A percentile compares a stretch with the other conserved stretches of the same genome.
Evolutionary conservation across 2,797 vertebrate genomes (phyloP).

Genomic region (Paramormyrops hopkinsi): DNA sequence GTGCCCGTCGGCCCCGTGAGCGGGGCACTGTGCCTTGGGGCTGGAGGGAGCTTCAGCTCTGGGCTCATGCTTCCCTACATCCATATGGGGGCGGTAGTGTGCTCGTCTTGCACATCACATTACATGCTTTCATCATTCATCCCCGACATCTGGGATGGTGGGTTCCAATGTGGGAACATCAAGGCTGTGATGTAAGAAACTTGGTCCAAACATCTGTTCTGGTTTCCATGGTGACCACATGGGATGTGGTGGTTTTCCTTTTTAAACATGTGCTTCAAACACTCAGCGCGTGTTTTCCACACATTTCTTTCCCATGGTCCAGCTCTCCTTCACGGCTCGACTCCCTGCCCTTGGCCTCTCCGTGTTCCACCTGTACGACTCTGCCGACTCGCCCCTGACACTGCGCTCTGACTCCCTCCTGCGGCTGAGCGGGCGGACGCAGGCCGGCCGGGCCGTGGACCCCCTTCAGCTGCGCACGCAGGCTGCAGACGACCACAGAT

Average conservation of each 20-base stretch:
- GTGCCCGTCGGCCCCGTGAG: background rate
- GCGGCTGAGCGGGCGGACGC: constrained; percentile 62
- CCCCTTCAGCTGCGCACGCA: constrained; percentile 67
- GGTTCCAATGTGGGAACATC: background rate
- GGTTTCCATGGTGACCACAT: background rate
- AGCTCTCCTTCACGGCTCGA: constrained; percentile 82
- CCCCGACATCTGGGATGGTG: background rate
- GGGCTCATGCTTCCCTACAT: background rate
- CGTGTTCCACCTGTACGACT: constrained; percentile 77
- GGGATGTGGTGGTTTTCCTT: background rate
- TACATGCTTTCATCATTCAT: background rate
- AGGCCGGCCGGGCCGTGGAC: constrained; percentile 53
- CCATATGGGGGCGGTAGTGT: background rate
- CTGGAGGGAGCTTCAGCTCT: background rate
- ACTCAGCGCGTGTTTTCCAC: background rate
- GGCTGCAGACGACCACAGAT: constrained; percentile 60
- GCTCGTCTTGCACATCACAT: background rate
- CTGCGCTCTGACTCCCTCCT: constrained; percentile 73
- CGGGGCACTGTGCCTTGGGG: background rate
- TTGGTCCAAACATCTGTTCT: background rate
- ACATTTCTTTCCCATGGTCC: background rate
- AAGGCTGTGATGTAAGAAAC: background rate
- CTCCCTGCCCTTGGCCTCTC: constrained; percentile 79
- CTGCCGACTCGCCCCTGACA: constrained; percentile 59
- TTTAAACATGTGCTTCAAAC: background rate